Base-by-base conservation (phyloP, 2,797 vertebrate species). In the Premnoplex brunnescens region DNA sequence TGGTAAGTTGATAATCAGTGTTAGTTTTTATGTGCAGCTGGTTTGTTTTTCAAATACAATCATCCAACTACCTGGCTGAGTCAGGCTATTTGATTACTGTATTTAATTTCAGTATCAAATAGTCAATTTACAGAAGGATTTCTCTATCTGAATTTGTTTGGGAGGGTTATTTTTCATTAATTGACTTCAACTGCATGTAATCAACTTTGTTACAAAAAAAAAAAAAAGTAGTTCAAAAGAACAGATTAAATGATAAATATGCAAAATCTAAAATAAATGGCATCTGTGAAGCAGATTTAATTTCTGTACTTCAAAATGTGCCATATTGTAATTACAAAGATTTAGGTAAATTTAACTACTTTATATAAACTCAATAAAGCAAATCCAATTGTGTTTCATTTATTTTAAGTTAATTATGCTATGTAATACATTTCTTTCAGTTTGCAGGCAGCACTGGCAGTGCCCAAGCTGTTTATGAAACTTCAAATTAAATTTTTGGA, bases 311-410 rank as follows among this genome's bases (percentile, higher is more conserved):
- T 93, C 76, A 93, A 88, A 93, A 83, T 85, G 18, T 95, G 46
- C 51, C 85, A 84, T 46, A 91, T 67, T 94, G 32, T 88, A 96
- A 92, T 71, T 96, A 85, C 43, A 77, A 85, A 69, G 48, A 93
- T 82, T 93, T 93, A 92, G 76, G 73, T 96, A 92, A 95, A 93
- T 83, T 73, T 92, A 91, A 96, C 85, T 88, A 85, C 81, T 95
- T 96, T 91, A 82, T 83, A 52, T 81, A 95, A 95, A 94, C 54
- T 94, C 77, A 73, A 34, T 93, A 83, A 96, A 55, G 74, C 55
- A 95, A 95, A 97, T 96, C 68, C 89, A 93, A 80, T 90, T 93
- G 55, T 60, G 44, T 83, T 94, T 43, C 52, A 91, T 95, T 96
- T 88, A 91, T 88, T 94, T 93, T 54, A 95, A 94, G 55, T 95